phyloP scores from a whole-genome alignment of 1,140 invertebrate species.

The Drosophila biarmipes region DNA sequence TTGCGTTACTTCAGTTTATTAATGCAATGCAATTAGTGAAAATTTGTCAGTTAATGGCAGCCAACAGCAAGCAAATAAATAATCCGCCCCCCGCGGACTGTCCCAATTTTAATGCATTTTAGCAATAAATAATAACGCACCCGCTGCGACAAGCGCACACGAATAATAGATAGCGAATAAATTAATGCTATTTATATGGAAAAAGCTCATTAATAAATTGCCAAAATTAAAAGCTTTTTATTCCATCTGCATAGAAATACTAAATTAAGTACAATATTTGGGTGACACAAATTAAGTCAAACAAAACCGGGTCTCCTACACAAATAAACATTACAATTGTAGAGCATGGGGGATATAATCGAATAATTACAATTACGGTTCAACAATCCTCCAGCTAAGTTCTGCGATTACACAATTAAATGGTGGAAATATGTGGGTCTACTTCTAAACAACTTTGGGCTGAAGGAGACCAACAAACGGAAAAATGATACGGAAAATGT shows the following conservation, averaged over 20 bases:
- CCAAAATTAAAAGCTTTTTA: constrained; percentile 71
- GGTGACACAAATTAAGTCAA: constrained; percentile 39
- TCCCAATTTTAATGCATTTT: constrained; percentile 75
- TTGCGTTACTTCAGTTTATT: constrained; percentile 66
- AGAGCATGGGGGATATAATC: background rate
- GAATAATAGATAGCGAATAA: constrained; percentile 43
- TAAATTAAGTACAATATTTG: constrained; percentile 38
- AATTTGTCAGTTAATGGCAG: constrained; percentile 81
- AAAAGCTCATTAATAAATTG: constrained; percentile 73
- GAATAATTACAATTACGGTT: constrained; percentile 57
- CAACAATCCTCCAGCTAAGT: constrained; percentile 52
- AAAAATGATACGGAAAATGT: background rate
- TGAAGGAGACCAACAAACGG: background rate
- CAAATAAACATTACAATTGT: constrained; percentile 45
- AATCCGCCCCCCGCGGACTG: constrained; percentile 30
- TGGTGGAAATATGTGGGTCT: constrained; percentile 2
- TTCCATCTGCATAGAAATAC: constrained; percentile 23
- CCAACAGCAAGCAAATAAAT: constrained; percentile 72
- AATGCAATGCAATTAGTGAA: constrained; percentile 78
- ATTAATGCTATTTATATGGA: constrained; percentile 68
- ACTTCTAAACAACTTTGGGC: background rate
- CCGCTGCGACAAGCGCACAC: constrained; percentile 1
- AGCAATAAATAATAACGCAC: constrained; percentile 70
- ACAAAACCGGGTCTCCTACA: constrained; percentile 14
- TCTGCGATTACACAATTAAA: constrained; percentile 15